Evolutionary conservation across 2,888 invertebrate genomes (phyloP), one percentile per base, ranked within the genome.

Genomic region (Camponotus fellah): DNA sequence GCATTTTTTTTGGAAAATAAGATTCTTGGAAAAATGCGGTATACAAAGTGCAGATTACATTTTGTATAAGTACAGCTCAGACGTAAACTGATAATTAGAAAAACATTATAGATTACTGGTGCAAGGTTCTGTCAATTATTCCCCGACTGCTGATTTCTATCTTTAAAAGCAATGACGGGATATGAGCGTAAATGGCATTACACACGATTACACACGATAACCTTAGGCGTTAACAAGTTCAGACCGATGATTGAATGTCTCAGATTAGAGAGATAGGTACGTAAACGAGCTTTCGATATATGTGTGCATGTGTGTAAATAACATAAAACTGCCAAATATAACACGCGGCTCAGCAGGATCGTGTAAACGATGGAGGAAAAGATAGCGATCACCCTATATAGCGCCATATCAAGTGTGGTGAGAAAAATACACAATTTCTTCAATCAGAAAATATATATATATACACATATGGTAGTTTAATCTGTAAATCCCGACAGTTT

Each of bases 181-280:
- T 77, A 87, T 76, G 87, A 88, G 88, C 90, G 85, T 91, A 91
- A 92, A 92, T 86, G 91, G 85, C 87, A 88, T 81, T 85, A 86
- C 82, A 85, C 87, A 81, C 88, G 90, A 88, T 81, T 85, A 86
- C 83, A 85, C 87, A 80, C 88, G 90, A 90, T 91, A 91, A 90
- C 90, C 91, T 82, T 87, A 86, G 86, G 85, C 91, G 91, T 87
- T 92, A 92, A 93, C 93, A 93, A 93, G 92, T 92, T 90, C 92
- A 91, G 89, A 89, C 90, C 90, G 89, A 93, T 92, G 90, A 87
- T 83, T 86, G 88, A 89, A 86, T 89, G 89, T 92, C 92, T 92
- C 87, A 93, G 93, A 94, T 94, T 91, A 90, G 86, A 83, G 82
- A 86, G 93, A 93, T 92, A 93, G 90, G 21, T 64, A 84, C 81